phyloP scores from a whole-genome alignment of 2,113 vertebrate genomes.

The Polypterus bichir region DNA sequence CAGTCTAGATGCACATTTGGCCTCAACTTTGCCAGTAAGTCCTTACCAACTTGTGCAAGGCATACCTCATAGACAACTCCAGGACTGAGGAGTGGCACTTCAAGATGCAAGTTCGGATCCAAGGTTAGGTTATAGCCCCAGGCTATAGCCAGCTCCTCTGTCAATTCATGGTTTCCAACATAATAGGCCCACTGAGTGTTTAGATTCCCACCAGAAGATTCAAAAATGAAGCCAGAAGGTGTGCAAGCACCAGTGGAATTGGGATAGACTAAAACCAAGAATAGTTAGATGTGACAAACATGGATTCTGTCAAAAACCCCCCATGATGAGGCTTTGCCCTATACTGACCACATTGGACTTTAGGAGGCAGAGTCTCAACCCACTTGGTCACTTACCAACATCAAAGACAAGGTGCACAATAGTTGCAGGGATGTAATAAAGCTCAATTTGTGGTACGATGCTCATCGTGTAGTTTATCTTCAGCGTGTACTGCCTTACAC shows the following conservation, averaged over 20 bases:
- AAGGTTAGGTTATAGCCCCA: conserved; percentile 35
- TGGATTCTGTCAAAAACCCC: too few relatives aligned
- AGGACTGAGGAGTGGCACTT: conserved; percentile 32
- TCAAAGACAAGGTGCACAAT: conserved; percentile 14
- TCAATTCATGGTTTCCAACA: conserved; percentile 24
- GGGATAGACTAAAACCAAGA: too few relatives aligned
- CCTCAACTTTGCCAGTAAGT: not conserved
- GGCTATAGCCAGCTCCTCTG: conserved; percentile 25
- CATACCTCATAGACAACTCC: conserved; percentile 35
- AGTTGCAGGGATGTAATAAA: conserved; percentile 11
- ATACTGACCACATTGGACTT: too few relatives aligned
- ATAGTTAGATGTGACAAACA: too few relatives aligned
- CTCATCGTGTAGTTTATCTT: conserved; percentile 33
- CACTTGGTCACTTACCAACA: conserved; percentile 30
- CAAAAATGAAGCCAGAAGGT: too few relatives aligned
- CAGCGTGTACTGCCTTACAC: conserved; percentile 21
- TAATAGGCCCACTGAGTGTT: conserved; percentile 30
- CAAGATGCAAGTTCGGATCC: conserved; percentile 24
- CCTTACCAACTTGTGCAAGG: not conserved
- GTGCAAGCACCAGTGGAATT: too few relatives aligned
- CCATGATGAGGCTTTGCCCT: too few relatives aligned
- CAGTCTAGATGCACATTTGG: not conserved
- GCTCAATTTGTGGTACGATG: conserved; percentile 21
- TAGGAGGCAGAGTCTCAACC: too few relatives aligned
- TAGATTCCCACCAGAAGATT: conserved; percentile 9